Conservation (phyloP, 2,797 vertebrate species). For the Triplophysa yarkandensis region DNA sequence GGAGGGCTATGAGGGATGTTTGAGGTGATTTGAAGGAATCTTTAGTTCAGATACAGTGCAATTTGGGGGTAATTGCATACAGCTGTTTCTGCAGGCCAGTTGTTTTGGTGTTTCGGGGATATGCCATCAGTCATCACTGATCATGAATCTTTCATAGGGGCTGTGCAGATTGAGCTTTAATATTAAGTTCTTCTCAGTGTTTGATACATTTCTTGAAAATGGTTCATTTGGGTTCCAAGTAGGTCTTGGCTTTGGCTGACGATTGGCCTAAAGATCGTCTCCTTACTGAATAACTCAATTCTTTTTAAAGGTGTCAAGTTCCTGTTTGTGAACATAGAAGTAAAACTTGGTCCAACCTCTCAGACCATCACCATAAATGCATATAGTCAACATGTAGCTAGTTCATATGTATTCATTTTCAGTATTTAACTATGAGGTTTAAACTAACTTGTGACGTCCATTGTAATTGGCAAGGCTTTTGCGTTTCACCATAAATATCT, state of each 20-base stretch:
- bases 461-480: no score
- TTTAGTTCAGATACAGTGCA: conserved; percentile 31
- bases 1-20: conserved; percentile 31
- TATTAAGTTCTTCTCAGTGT: background rate
- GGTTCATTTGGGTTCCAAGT: background rate
- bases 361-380: no score
- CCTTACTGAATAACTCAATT: no score
- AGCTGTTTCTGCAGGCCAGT: conserved; percentile 50
- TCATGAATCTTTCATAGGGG: background rate
- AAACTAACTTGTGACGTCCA: no score
- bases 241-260: background rate
- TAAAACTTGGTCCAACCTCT: no score
- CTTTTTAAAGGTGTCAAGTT: background rate
- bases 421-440: no score
- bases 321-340: no score
- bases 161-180: background rate
- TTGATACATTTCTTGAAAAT: background rate
- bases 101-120: conserved; percentile 35
- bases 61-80: conserved; percentile 55
- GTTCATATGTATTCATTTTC: no score
- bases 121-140: conserved; percentile 5
- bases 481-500: no score
- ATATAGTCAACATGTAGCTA: no score
- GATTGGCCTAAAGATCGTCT: background rate
- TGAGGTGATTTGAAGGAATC: conserved; percentile 47